A percentile compares a stretch with the other conserved stretches of the same genome.
Conservation (phyloP, 2,113 vertebrate genomes). For the Myxocyprinus asiaticus region DNA sequence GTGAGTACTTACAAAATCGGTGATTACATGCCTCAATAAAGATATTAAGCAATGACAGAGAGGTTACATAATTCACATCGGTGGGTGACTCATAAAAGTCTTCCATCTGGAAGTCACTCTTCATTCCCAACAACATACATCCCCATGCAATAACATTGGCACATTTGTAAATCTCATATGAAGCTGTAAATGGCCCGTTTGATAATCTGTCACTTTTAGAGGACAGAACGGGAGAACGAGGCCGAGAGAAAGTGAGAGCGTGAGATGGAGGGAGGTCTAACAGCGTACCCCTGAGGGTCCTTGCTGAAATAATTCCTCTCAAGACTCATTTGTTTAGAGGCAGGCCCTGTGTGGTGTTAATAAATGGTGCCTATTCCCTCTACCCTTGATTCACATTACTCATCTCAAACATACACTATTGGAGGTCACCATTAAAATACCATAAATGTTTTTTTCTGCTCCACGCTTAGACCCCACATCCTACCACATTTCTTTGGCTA, state of each 20-base stretch:
- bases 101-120: slow-evolving; percentile 48
- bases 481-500: too few species aligned
- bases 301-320: slow-evolving; percentile 40
- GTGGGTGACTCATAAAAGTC: slow-evolving; percentile 44
- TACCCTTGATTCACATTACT: slow-evolving; percentile 16
- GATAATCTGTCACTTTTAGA: slow-evolving; percentile 47
- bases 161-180: slow-evolving; percentile 48
- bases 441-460: background rate
- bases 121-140: slow-evolving; percentile 49
- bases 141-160: slow-evolving; percentile 47
- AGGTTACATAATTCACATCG: slow-evolving; percentile 48
- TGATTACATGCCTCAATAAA: slow-evolving; percentile 34
- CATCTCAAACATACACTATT: slow-evolving; percentile 17
- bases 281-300: slow-evolving; percentile 33
- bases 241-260: background rate
- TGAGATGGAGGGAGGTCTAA: background rate
- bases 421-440: slow-evolving; percentile 42
- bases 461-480: background rate
- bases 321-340: slow-evolving; percentile 45
- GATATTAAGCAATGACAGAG: slow-evolving; percentile 38
- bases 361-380: slow-evolving; percentile 41
- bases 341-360: slow-evolving; percentile 33
- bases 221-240: background rate
- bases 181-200: slow-evolving; percentile 37
- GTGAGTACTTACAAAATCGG: slow-evolving; percentile 9